Percentiles rank a stretch among this genome's conserved stretches.
phyloP scores from a whole-genome alignment of 2,797 vertebrate genomes.

The Alectoris magna region DNA sequence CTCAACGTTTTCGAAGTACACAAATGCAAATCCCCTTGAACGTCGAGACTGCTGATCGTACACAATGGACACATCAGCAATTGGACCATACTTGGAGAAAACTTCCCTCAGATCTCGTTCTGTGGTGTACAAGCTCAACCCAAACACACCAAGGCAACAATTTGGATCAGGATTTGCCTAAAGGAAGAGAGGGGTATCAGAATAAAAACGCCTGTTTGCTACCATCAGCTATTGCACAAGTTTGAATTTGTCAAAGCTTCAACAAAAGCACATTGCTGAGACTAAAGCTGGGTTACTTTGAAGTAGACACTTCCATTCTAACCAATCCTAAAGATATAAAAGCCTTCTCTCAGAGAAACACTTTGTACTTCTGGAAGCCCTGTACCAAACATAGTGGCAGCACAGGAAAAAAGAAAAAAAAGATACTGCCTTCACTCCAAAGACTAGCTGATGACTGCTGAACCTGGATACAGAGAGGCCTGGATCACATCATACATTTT shows the following conservation, averaged over 20 bases:
- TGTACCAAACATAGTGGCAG: neutral
- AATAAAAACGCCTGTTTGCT: neutral
- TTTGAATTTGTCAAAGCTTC: neutral
- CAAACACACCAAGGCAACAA: slow-evolving; percentile 95
- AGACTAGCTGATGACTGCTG: neutral
- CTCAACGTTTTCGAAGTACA: slow-evolving; percentile 93
- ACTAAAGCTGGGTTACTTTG: neutral
- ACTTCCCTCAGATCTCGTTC: slow-evolving; percentile 95
- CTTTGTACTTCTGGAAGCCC: neutral
- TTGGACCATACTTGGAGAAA: slow-evolving; percentile 95
- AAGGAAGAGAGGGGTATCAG: neutral
- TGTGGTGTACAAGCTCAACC: slow-evolving; percentile 94
- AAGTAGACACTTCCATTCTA: no score
- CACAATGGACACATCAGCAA: slow-evolving; percentile 92
- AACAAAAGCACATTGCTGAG: neutral
- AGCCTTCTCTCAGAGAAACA: neutral
- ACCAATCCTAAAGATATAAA: neutral
- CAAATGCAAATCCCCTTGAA: slow-evolving; percentile 95
- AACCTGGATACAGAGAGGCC: neutral
- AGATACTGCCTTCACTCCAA: neutral
- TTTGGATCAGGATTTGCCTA: slow-evolving; percentile 97
- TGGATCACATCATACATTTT: neutral
- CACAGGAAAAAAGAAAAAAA: neutral
- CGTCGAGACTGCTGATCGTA: slow-evolving; percentile 96
- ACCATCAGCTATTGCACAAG: neutral